These are phyloP conservation scores for Drosophila aldrichi DNA, from an alignment of 2,888 invertebrate genomes.

Conservation along the genomic window DNA sequence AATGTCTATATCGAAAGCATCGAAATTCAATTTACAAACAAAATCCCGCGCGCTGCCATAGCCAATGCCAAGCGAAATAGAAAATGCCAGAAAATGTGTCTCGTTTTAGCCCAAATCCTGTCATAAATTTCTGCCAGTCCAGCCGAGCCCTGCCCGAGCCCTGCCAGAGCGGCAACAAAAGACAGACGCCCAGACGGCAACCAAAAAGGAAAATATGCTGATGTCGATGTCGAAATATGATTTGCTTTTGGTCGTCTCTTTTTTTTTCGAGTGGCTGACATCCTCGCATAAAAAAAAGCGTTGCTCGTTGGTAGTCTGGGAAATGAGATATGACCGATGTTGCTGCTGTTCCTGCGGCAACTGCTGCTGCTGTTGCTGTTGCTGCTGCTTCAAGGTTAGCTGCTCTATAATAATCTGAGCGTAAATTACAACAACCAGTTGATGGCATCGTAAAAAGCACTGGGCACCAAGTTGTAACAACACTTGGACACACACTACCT, in stretches of 20 bases:
- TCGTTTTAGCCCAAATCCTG: constrained; percentile 73
- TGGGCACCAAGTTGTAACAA: constrained; percentile 35
- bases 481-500: constrained; percentile 3
- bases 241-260: constrained; percentile 45
- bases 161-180: constrained; percentile 41
- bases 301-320: constrained; percentile 20
- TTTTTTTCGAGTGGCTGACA: constrained; percentile 54
- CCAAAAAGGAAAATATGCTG: constrained; percentile 73
- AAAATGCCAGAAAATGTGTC: constrained; percentile 72
- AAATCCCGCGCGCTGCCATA: constrained; percentile 73
- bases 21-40: constrained; percentile 78
- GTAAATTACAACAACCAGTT: constrained; percentile 75
- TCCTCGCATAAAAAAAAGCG: constrained; percentile 5
- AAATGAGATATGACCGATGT: constrained; percentile 63
- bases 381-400: constrained; percentile 44
- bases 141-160: constrained; percentile 7
- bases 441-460: constrained; percentile 74
- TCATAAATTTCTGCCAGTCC: constrained; percentile 67
- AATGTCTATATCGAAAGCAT: constrained; percentile 66
- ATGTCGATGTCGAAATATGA: constrained; percentile 81
- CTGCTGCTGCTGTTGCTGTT: not conserved
- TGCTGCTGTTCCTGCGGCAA: constrained; percentile 13
- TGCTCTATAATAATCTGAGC: constrained; percentile 49
- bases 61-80: constrained; percentile 62
- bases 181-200: constrained; percentile 53